Conservation (phyloP, 2,797 vertebrate species). For the Bovichtus variegatus region DNA sequence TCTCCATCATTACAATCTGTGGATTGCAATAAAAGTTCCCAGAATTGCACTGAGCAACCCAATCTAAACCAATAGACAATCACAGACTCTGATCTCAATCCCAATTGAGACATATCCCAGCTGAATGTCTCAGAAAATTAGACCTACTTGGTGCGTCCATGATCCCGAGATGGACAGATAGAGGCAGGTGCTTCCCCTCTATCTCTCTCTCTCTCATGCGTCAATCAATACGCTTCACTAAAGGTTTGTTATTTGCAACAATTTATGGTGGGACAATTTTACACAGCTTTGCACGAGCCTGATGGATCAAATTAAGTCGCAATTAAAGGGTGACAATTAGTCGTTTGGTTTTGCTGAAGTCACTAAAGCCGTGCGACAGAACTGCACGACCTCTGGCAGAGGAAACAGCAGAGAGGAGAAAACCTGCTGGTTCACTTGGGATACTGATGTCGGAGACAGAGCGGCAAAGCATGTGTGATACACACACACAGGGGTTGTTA, state of each 20-base stretch:
- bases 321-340: conserved; percentile 65
- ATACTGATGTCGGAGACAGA: conserved; percentile 19
- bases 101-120: conserved; percentile 79
- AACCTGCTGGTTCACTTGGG: conserved; percentile 2
- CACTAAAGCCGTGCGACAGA: conserved; percentile 35
- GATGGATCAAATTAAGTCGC: conserved; percentile 45
- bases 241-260: conserved; percentile 51
- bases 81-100: conserved; percentile 78
- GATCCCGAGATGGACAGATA: conserved; percentile 69
- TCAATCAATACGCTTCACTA: conserved; percentile 55
- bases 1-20: conserved; percentile 83
- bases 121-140: conserved; percentile 74
- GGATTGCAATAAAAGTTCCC: conserved; percentile 76
- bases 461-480: background rate
- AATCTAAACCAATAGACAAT: conserved; percentile 77
- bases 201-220: background rate
- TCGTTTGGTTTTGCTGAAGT: conserved; percentile 48
- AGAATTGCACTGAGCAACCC: conserved; percentile 77
- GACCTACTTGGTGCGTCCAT: conserved; percentile 63
- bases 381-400: conserved; percentile 53
- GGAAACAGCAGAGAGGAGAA: conserved; percentile 21
- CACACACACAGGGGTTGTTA: background rate
- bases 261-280: conserved; percentile 50
- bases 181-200: conserved; percentile 48
- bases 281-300: conserved; percentile 39